Evolutionary conservation across 2,888 invertebrate genomes (phyloP), one percentile per base, ranked within the genome.

Genomic region (Drosophila recens): DNA sequence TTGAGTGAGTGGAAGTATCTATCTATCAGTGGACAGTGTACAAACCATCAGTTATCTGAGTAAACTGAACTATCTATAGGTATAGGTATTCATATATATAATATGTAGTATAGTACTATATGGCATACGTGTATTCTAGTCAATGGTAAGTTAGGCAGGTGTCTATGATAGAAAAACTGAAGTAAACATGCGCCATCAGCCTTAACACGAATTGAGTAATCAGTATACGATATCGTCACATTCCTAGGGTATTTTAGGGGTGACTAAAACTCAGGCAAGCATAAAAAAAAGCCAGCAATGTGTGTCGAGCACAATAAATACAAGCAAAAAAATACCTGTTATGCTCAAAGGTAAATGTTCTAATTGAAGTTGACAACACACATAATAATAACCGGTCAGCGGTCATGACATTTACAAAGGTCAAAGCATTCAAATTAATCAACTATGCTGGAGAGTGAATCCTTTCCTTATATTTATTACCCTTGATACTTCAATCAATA

Each of bases 171-270:
- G 40, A 52, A 58, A 52, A 9, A 59, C 67, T 43, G 38, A 46
- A 34, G 63, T 46, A 57, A 65, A 69, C 59, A 64, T 69, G 69
- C 40, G 69, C 40, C 56, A 57, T 48, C 59, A 62, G 67, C 58
- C 40, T 73, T 64, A 75, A 70, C 76, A 76, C 46, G 62, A 66
- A 58, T 62, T 54, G 64, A 75, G 75, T 79, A 69, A 76, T 75
- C 79, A 64, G 42, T 53, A 58, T 68, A 42, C 53, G 63, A 69
- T 79, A 75, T 62, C 40, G 75, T 13, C 17, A 56, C 40, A 53
- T 38, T 30, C 17, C 33, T 17, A 27, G 65, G 49, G n/a, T n/a
- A 53, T 42, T 34, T 40, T n/a, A 48, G 53, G 38, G 56, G 48
- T 53, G 61, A 61, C 20, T 36, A 63, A 40, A 43, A 40, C 38